Conservation (phyloP, 1,140 invertebrate species). For the Drosophila truncata region DNA sequence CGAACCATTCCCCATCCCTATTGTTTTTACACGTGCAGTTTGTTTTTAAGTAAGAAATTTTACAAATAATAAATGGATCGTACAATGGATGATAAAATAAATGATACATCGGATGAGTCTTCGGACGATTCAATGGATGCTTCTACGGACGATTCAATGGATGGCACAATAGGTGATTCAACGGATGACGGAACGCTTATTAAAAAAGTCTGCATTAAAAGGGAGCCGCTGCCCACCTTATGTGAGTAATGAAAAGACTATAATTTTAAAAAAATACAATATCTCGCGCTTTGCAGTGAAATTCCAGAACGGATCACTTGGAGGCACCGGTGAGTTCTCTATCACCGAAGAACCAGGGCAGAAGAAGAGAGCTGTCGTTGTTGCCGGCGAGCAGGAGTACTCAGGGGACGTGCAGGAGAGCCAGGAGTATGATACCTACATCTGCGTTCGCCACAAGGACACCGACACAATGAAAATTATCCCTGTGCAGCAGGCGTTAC, state of each 20-base stretch:
- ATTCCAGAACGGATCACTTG: slow-evolving; percentile 76
- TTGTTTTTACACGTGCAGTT: background rate
- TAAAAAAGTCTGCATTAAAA: slow-evolving; percentile 37
- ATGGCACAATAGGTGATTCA: too few relatives aligned
- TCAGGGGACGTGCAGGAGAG: slow-evolving; percentile 53
- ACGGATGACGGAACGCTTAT: slow-evolving; percentile 21
- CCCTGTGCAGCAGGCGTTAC: slow-evolving; percentile 63
- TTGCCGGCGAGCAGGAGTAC: slow-evolving; percentile 54
- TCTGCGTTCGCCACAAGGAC: slow-evolving; percentile 66
- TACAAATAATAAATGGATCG: too few relatives aligned
- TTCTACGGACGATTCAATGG: too few relatives aligned
- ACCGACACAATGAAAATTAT: slow-evolving; percentile 72
- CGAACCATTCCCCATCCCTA: background rate
- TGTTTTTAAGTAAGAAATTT: too few relatives aligned
- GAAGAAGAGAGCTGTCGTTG: slow-evolving; percentile 51
- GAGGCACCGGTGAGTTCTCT: slow-evolving; percentile 42
- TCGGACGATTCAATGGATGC: too few relatives aligned
- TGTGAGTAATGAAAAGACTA: slow-evolving; percentile 36
- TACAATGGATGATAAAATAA: too few relatives aligned
- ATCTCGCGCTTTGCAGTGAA: slow-evolving; percentile 45
- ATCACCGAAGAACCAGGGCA: slow-evolving; percentile 19
- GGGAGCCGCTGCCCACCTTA: slow-evolving; percentile 45
- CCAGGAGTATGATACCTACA: slow-evolving; percentile 64
- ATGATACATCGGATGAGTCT: too few relatives aligned
- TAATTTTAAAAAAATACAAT: background rate